Percentiles rank a stretch among this genome's conserved stretches.
Conservation (phyloP, 1,140 invertebrate genomes). For the Dendroctonus ponderosae region DNA sequence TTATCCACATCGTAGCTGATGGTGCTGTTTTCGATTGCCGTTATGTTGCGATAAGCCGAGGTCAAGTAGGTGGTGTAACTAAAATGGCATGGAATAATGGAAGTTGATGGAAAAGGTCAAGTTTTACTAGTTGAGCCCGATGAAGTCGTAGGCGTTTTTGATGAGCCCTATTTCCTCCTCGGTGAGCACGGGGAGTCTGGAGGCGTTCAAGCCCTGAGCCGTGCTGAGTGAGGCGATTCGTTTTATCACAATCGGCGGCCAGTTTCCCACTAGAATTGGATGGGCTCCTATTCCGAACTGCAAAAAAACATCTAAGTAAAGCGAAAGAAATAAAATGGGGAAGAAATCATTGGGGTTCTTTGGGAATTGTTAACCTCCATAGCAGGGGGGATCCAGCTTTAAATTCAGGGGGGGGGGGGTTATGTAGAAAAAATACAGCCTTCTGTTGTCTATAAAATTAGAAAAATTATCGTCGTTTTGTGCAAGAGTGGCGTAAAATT, state of each 20-base stretch:
- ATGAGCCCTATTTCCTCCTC: constrained; percentile 58
- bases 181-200: constrained; percentile 63
- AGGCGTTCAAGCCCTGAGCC: constrained; percentile 57
- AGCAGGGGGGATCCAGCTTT: too few relatives aligned
- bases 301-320: constrained; percentile 33
- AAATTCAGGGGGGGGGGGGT: too few relatives aligned
- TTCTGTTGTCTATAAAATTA: too few relatives aligned
- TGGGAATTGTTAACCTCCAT: too few relatives aligned
- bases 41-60: not conserved
- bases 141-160: constrained; percentile 44
- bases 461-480: too few relatives aligned
- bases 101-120: not conserved
- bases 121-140: constrained; percentile 12
- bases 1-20: constrained; percentile 12
- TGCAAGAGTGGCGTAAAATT: too few relatives aligned
- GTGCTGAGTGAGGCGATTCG: constrained; percentile 57
- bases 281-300: constrained; percentile 62
- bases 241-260: constrained; percentile 60
- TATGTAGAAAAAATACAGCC: too few relatives aligned
- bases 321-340: not conserved
- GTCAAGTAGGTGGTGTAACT: constrained; percentile 9
- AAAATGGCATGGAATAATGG: not conserved
- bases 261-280: constrained; percentile 66
- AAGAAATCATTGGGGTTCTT: not conserved
- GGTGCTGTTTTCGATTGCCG: constrained; percentile 2